Evolutionary conservation across 1,140 invertebrate species (phyloP).

Genomic region (Zophobas morio): DNA sequence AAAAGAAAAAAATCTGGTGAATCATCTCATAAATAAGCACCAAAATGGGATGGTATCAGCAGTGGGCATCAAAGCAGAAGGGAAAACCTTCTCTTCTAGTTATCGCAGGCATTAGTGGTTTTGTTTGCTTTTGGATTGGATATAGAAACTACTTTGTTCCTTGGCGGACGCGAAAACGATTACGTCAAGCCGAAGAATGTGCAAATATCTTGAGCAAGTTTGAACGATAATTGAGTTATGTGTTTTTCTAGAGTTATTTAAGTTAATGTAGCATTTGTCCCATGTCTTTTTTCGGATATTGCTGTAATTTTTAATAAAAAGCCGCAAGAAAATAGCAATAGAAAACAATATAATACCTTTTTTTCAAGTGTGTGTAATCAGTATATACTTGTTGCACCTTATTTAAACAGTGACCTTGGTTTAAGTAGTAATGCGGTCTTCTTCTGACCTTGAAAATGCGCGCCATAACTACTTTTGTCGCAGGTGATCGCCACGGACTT

Average conservation of each 20-base stretch:
- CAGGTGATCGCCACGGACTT: constrained; percentile 83
- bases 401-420: background rate
- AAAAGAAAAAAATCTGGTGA: background rate
- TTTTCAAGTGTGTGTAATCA: no score
- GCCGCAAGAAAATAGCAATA: no score
- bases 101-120: constrained; percentile 9
- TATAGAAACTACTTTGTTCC: constrained; percentile 32
- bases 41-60: constrained; percentile 15
- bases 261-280: no score
- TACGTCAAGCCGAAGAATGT: constrained; percentile 39
- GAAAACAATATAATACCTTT: no score
- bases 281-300: no score
- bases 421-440: background rate
- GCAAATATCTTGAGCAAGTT: constrained; percentile 42
- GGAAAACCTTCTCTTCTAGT: constrained; percentile 41
- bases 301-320: no score
- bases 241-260: background rate
- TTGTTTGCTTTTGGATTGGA: constrained; percentile 6
- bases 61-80: constrained; percentile 27
- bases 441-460: background rate
- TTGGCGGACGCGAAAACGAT: constrained; percentile 15
- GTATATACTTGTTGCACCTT: no score
- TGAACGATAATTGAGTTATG: background rate
- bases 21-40: background rate
- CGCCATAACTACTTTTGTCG: constrained; percentile 10